Evolutionary conservation across 2,888 invertebrate genomes (phyloP).

Genomic region (Stenurella melanura): DNA sequence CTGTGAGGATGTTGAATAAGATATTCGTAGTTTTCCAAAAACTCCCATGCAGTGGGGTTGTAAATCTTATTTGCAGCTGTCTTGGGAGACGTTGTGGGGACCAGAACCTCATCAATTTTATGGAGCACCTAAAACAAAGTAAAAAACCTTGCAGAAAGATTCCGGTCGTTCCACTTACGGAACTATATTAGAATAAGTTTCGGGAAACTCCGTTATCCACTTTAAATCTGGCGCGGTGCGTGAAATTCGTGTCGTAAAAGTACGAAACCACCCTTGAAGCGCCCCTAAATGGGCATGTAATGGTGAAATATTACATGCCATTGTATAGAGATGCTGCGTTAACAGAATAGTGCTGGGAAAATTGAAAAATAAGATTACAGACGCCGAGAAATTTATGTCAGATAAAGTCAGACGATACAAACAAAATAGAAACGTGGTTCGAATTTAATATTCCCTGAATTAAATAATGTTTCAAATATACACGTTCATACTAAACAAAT

Average conservation of each 20-base stretch:
- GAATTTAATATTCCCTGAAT: neutral
- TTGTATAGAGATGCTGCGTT: constrained; percentile 35
- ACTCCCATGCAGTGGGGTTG: constrained; percentile 89
- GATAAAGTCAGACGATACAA: neutral
- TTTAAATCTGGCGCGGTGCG: constrained; percentile 35
- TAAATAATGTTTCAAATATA: neutral
- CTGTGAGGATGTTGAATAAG: constrained; percentile 84
- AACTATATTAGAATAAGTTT: constrained; percentile 35
- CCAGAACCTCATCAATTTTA: constrained; percentile 90
- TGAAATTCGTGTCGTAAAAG: constrained; percentile 44
- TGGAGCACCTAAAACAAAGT: constrained; percentile 83
- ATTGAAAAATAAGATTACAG: constrained; percentile 36
- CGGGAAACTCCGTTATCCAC: constrained; percentile 34
- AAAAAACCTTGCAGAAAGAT: constrained; percentile 35
- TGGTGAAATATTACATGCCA: constrained; percentile 49
- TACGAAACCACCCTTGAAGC: constrained; percentile 39
- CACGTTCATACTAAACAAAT: neutral
- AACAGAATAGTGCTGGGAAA: constrained; percentile 35
- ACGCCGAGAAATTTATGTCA: constrained; percentile 8
- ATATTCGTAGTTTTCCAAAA: constrained; percentile 85
- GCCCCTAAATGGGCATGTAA: constrained; percentile 40
- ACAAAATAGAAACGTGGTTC: neutral
- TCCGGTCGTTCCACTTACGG: constrained; percentile 3
- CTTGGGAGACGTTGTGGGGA: constrained; percentile 82
- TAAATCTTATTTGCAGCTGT: constrained; percentile 79